phyloP scores from a whole-genome alignment of 92 coral and sea anemone genomes.

The Heliopora coerulea region DNA sequence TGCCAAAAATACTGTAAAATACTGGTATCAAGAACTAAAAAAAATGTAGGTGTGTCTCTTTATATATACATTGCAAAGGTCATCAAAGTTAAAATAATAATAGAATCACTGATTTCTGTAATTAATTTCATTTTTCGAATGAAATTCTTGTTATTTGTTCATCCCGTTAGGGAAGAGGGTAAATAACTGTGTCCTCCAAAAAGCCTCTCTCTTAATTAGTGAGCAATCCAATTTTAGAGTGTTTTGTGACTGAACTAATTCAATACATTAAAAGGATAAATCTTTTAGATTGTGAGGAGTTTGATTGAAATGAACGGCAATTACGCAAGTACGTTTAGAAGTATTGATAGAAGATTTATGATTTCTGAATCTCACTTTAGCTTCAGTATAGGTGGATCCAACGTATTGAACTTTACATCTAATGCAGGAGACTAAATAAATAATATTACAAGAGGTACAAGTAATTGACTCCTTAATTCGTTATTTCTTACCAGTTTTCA shows the following conservation, averaged over 20 bases:
- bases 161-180: constrained; percentile 35
- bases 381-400: neutral
- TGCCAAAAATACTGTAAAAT: too few relatives aligned
- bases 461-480: neutral
- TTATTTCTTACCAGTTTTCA: neutral
- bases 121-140: constrained; percentile 4
- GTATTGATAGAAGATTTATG: neutral
- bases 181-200: constrained; percentile 36
- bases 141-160: constrained; percentile 19
- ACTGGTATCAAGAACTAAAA: too few relatives aligned
- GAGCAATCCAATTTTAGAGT: neutral
- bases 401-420: neutral
- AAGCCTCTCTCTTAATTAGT: neutral
- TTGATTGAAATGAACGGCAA: neutral
- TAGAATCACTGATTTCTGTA: neutral
- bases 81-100: too few relatives aligned
- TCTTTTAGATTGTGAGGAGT: neutral
- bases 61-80: too few relatives aligned
- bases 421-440: neutral
- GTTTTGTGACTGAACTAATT: neutral
- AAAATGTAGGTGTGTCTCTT: too few relatives aligned
- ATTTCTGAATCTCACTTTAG: constrained; percentile 3
- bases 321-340: neutral
- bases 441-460: neutral
- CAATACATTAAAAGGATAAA: neutral